These are phyloP conservation scores for Himantopus leucocephalus DNA, from an alignment of 2,113 vertebrate genomes.

Conservation along the genomic window DNA sequence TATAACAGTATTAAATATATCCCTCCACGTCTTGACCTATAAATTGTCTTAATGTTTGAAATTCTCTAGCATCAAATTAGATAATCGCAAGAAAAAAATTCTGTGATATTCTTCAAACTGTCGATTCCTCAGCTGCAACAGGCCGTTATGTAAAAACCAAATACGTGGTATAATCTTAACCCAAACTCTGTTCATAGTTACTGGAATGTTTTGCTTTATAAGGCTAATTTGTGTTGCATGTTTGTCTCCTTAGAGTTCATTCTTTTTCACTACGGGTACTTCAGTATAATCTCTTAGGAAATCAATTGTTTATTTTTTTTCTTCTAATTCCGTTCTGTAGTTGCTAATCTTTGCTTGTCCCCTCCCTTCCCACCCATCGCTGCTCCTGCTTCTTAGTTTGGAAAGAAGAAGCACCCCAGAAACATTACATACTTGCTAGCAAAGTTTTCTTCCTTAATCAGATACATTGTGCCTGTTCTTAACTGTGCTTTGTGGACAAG, in stretches of 20 bases:
- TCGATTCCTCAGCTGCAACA: background rate
- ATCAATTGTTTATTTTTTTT: background rate
- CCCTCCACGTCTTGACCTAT: background rate
- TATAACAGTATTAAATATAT: background rate
- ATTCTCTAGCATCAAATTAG: background rate
- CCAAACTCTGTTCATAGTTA: background rate
- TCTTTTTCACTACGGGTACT: accelerated
- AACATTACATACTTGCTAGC: background rate
- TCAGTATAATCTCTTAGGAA: background rate
- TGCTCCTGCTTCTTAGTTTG: background rate
- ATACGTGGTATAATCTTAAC: background rate
- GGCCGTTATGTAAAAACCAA: background rate
- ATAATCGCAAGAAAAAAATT: background rate
- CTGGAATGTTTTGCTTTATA: background rate
- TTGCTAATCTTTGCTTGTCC: background rate
- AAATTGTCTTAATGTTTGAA: background rate
- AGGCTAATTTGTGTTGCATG: background rate
- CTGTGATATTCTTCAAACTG: background rate
- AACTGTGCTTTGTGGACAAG: background rate
- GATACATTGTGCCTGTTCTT: background rate
- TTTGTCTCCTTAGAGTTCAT: background rate
- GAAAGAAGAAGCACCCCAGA: background rate
- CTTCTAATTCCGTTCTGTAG: background rate
- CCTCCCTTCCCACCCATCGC: background rate
- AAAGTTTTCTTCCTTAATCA: background rate